Percentiles rank a stretch among this genome's conserved stretches.
Conservation (phyloP, 2,888 invertebrate species). For the Hartigia nigra region DNA sequence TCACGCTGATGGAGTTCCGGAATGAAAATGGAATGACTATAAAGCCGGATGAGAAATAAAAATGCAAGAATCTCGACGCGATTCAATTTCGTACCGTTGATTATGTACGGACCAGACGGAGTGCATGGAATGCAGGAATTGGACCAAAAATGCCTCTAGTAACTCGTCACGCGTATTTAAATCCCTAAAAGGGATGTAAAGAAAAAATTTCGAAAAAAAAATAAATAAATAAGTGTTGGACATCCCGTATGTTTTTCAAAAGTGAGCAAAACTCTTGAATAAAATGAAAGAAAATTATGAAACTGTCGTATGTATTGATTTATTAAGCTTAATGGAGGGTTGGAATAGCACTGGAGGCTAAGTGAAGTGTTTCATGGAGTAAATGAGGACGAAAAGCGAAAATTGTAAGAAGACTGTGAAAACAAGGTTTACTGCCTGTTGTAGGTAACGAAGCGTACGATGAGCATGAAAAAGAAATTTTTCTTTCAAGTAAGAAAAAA, state of each 20-base stretch:
- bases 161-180: background rate
- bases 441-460: background rate
- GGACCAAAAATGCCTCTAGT: no score
- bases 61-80: background rate
- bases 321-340: background rate
- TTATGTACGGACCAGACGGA: background rate
- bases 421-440: background rate
- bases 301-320: background rate
- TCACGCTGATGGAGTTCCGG: background rate
- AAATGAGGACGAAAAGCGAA: background rate
- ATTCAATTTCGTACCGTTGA: background rate
- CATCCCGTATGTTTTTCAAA: background rate
- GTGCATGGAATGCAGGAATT: background rate
- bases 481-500: constrained; percentile 6
- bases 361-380: background rate
- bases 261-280: background rate
- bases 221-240: no score
- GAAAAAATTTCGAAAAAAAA: no score
- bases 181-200: no score
- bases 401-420: background rate
- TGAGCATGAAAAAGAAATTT: background rate
- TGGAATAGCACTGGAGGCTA: background rate
- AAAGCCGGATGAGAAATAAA: background rate
- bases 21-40: constrained; percentile 8
- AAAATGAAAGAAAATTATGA: background rate